Evolutionary conservation across 64 coral and sea anemone genomes (phyloP).

Genomic region (Acropora tenuis): DNA sequence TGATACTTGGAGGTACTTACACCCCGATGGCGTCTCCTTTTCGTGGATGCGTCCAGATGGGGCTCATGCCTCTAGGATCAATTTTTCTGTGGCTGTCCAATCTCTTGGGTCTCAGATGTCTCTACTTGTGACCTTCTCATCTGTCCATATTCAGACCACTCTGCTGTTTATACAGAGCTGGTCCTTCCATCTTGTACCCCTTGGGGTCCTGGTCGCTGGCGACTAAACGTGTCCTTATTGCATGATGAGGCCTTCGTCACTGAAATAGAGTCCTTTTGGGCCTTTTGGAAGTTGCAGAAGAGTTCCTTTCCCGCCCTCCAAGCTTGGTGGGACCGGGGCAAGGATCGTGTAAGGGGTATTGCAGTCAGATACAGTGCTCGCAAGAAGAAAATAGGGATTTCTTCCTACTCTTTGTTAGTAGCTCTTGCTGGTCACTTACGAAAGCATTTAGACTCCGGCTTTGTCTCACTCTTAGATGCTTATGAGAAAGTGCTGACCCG

Average conservation of each 20-base stretch:
- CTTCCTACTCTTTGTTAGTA: not conserved
- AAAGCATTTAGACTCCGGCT: not conserved
- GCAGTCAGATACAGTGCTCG: not conserved
- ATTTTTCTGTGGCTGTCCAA: slow-evolving; percentile 3
- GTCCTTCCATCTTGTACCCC: not conserved
- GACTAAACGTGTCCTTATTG: not conserved
- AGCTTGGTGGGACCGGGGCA: slow-evolving; percentile 51
- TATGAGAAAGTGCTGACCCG: no score
- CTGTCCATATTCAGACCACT: slow-evolving; percentile 53
- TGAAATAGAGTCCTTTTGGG: not conserved
- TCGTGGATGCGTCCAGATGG: not conserved
- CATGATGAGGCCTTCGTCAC: not conserved
- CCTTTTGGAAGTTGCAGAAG: not conserved
- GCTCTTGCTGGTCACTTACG: not conserved
- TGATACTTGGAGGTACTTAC: slow-evolving; percentile 2
- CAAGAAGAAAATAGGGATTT: not conserved
- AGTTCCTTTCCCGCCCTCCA: not conserved
- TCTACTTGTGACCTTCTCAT: not conserved
- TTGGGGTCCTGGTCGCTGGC: slow-evolving; percentile 19
- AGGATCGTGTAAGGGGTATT: not conserved
- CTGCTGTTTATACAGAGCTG: not conserved
- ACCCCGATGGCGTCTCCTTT: not conserved
- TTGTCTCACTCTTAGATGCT: no score
- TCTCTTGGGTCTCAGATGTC: not conserved
- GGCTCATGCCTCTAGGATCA: not conserved